phyloP scores from a whole-genome alignment of 2,113 vertebrate genomes.

The Hyla sarda region DNA sequence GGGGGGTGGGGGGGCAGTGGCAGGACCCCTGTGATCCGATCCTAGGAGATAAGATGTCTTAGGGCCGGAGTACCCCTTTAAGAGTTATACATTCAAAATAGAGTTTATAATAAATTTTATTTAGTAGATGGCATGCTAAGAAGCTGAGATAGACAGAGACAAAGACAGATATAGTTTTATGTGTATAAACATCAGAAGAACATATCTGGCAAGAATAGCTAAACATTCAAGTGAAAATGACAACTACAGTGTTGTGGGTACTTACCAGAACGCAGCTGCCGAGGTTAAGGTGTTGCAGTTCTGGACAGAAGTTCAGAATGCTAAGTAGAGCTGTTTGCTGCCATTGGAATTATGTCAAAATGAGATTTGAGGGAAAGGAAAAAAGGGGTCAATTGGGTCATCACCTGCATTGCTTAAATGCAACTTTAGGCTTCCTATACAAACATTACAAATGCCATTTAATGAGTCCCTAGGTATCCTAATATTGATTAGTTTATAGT shows the following conservation, averaged over 20 bases:
- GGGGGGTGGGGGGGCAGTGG: too few species aligned
- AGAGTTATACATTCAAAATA: too few species aligned
- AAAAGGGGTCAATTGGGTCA: conserved; percentile 83
- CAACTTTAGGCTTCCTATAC: conserved; percentile 71
- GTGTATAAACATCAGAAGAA: neutral
- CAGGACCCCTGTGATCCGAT: too few species aligned
- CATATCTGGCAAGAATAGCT: neutral
- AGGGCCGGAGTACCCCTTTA: too few species aligned
- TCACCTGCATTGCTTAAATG: conserved; percentile 74
- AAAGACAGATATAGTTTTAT: too few species aligned
- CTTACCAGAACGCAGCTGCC: conserved; percentile 97
- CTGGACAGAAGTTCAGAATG: conserved; percentile 95
- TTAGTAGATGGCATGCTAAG: too few species aligned
- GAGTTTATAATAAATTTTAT: too few species aligned
- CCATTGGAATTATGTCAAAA: conserved; percentile 71
- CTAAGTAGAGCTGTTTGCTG: conserved; percentile 96
- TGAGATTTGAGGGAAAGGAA: conserved; percentile 69
- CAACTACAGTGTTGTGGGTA: conserved; percentile 51
- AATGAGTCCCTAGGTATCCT: conserved; percentile 79
- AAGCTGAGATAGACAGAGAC: too few species aligned
- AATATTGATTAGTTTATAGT: conserved; percentile 76
- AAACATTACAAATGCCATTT: conserved; percentile 76
- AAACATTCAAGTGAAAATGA: neutral
- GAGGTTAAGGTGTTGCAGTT: conserved; percentile 93
- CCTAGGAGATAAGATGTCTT: too few species aligned